Percentiles rank a stretch among this genome's conserved stretches.
These are phyloP conservation scores for Squalus acanthias DNA, from an alignment of 2,797 vertebrate species.

Conservation along the genomic window DNA sequence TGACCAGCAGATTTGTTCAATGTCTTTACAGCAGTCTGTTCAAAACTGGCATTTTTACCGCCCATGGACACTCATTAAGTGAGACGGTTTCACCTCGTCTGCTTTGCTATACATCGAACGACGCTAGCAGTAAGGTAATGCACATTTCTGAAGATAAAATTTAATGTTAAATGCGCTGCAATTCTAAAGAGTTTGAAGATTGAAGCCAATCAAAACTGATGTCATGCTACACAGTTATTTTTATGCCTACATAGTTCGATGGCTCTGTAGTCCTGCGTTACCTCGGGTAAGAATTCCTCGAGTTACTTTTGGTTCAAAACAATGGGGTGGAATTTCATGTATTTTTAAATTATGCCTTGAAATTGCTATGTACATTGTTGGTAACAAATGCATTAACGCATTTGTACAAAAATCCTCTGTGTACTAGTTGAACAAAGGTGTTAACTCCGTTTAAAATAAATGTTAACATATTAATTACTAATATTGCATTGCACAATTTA, in stretches of 20 bases:
- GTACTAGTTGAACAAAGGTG: background rate
- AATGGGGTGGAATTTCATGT: background rate
- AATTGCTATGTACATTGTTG: background rate
- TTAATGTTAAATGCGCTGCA: background rate
- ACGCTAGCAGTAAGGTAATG: slow-evolving; percentile 33
- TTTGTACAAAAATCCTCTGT: background rate
- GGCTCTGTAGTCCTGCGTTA: background rate
- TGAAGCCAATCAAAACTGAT: background rate
- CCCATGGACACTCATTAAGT: slow-evolving; percentile 54
- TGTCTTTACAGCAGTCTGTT: slow-evolving; percentile 56
- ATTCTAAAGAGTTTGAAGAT: background rate
- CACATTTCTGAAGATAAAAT: background rate
- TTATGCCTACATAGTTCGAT: background rate
- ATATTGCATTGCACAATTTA: background rate
- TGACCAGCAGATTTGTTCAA: background rate
- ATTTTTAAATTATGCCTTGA: background rate
- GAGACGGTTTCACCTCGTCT: slow-evolving; percentile 61
- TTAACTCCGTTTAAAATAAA: background rate
- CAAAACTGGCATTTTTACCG: slow-evolving; percentile 51
- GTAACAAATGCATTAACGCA: background rate
- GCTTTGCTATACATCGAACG: slow-evolving; percentile 55
- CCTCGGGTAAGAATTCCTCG: background rate
- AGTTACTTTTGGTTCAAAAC: background rate
- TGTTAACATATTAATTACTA: background rate
- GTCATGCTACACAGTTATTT: background rate